A percentile compares a stretch with the other conserved stretches of the same genome.
phyloP scores from a whole-genome alignment of 2,888 invertebrate genomes.

The Campoplex capitator region DNA sequence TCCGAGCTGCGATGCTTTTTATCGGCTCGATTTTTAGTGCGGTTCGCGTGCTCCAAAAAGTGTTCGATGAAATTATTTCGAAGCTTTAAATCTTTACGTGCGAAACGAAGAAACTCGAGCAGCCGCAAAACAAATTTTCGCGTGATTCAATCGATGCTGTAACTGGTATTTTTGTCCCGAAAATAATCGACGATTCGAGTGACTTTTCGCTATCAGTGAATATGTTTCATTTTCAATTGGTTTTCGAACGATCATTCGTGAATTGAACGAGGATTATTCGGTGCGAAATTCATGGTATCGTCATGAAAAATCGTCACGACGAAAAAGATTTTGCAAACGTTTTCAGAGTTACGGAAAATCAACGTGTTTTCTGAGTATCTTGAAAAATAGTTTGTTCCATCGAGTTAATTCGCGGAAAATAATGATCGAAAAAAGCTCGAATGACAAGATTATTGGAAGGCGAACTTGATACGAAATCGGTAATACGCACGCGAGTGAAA shows the following conservation, averaged over 20 bases:
- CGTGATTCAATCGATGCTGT: neutral
- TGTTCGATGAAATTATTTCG: neutral
- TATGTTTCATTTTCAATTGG: neutral
- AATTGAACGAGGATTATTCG: neutral
- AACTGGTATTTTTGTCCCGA: neutral
- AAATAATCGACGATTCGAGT: neutral
- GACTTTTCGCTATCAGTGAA: neutral
- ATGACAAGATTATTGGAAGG: constrained; percentile 13
- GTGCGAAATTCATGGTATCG: neutral
- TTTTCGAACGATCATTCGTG: too few relatives aligned
- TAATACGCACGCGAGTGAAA: constrained; percentile 2
- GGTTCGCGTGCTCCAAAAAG: neutral
- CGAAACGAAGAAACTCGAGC: neutral
- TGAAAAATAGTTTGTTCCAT: neutral
- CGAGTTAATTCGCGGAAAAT: neutral
- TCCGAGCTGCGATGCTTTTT: neutral
- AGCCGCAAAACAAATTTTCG: neutral
- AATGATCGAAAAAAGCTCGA: neutral
- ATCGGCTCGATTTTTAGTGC: neutral
- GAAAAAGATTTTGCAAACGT: neutral
- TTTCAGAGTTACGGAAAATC: neutral
- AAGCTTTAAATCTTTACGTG: neutral
- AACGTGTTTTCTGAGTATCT: neutral
- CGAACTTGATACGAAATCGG: constrained; percentile 24
- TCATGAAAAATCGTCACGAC: neutral